Percentiles rank a stretch among this genome's conserved stretches.
These are phyloP conservation scores for Recurvirostra avosetta DNA, from an alignment of 2,113 vertebrate species.

Conservation along the genomic window DNA sequence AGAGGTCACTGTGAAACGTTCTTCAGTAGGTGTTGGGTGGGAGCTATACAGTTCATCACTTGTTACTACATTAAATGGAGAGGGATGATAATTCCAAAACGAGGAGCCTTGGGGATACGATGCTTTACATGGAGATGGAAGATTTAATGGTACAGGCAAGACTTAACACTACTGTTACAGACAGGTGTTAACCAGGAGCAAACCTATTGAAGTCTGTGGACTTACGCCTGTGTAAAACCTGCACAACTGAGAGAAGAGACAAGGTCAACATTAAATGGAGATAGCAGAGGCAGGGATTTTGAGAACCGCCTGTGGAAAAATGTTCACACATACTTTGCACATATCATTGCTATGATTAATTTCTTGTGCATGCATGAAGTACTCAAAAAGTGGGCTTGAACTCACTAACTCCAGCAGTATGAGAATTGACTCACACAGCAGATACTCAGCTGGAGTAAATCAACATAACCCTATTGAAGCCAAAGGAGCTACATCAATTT, in stretches of 20 bases:
- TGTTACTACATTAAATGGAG: background rate
- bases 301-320: background rate
- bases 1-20: background rate
- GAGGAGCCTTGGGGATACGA: background rate
- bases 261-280: background rate
- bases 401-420: background rate
- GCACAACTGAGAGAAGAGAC: background rate
- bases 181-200: background rate
- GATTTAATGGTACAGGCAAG: background rate
- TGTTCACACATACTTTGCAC: conserved; percentile 36
- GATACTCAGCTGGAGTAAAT: conserved; percentile 43
- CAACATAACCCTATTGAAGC: background rate
- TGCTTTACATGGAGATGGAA: background rate
- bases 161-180: background rate
- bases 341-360: conserved; percentile 31
- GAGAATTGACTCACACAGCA: background rate
- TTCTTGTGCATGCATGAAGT: conserved; percentile 6
- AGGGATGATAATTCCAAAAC: background rate
- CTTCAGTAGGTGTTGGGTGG: background rate
- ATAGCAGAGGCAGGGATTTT: background rate
- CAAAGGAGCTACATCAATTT: background rate
- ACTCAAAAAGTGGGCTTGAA: conserved; percentile 8
- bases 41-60: background rate
- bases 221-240: background rate
- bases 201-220: background rate